phyloP scores from a whole-genome alignment of 2,797 vertebrate species.

The Chelmon rostratus region DNA sequence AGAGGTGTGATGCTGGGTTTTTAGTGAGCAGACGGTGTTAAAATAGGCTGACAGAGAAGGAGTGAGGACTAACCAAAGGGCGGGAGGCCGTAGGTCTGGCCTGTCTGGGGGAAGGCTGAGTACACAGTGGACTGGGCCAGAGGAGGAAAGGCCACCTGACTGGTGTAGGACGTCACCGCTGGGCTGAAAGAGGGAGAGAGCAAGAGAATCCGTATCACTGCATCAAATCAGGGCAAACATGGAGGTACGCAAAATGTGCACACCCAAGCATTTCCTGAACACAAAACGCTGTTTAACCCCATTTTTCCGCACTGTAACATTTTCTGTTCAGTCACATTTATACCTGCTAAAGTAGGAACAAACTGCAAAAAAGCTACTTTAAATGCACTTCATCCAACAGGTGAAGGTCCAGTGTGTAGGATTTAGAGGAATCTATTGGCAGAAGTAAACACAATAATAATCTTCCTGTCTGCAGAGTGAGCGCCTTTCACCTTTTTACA shows the following conservation, averaged over 20 bases:
- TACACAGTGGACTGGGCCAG: conserved; percentile 94
- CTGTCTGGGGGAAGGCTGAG: conserved; percentile 92
- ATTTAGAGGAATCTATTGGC: no score
- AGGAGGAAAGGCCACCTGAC: conserved; percentile 91
- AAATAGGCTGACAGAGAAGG: not conserved
- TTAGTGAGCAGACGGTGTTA: conserved; percentile 61
- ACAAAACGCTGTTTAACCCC: no score
- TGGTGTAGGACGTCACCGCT: conserved; percentile 90
- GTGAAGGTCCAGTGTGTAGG: no score
- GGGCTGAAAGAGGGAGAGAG: conserved; percentile 80
- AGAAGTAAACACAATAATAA: no score
- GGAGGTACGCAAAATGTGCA: not conserved
- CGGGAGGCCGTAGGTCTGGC: conserved; percentile 96
- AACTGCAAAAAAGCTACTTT: no score
- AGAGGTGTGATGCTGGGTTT: conserved; percentile 54
- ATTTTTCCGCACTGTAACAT: no score
- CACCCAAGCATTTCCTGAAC: no score
- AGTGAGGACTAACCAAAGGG: conserved; percentile 92
- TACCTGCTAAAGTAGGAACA: no score
- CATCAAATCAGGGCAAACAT: not conserved
- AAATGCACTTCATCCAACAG: no score
- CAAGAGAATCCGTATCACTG: not conserved
- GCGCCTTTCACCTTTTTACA: no score
- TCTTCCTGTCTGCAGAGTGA: no score
- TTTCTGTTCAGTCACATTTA: no score